Percentiles rank a stretch among this genome's conserved stretches.
Evolutionary conservation across 2,113 vertebrate genomes (phyloP).

Genomic region (Nycticebus coucang): DNA sequence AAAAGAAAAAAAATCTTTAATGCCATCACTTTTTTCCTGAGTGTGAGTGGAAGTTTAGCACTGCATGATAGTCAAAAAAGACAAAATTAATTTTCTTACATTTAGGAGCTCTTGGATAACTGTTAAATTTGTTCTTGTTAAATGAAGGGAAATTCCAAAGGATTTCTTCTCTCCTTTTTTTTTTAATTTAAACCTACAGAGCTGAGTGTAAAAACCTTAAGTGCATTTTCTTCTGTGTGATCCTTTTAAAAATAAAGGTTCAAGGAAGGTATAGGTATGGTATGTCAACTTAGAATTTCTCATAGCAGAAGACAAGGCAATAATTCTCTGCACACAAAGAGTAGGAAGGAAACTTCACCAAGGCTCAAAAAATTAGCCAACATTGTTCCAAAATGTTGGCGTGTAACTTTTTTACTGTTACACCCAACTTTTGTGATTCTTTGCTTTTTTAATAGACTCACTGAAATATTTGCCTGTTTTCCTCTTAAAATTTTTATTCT

Average conservation of each 20-base stretch:
- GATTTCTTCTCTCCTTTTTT: background rate
- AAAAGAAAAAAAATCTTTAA: no score
- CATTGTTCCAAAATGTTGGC: background rate
- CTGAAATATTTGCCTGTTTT: background rate
- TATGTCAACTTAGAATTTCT: background rate
- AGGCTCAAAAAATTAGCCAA: background rate
- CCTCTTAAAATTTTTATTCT: background rate
- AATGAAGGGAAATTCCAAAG: background rate
- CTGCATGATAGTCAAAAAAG: background rate
- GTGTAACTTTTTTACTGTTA: background rate
- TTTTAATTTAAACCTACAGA: background rate
- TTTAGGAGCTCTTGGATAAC: background rate
- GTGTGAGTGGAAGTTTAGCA: background rate
- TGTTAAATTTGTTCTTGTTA: background rate
- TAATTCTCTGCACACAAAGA: background rate
- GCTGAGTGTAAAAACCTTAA: background rate
- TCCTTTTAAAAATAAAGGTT: background rate
- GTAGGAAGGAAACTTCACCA: no score
- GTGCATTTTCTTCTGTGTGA: background rate
- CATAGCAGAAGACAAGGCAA: background rate
- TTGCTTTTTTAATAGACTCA: background rate
- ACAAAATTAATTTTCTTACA: background rate
- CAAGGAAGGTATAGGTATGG: background rate
- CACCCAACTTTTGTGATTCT: background rate
- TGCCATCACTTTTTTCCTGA: background rate